phyloP scores from a whole-genome alignment of 2,888 invertebrate genomes.

The Prionchulus punctatus region DNA sequence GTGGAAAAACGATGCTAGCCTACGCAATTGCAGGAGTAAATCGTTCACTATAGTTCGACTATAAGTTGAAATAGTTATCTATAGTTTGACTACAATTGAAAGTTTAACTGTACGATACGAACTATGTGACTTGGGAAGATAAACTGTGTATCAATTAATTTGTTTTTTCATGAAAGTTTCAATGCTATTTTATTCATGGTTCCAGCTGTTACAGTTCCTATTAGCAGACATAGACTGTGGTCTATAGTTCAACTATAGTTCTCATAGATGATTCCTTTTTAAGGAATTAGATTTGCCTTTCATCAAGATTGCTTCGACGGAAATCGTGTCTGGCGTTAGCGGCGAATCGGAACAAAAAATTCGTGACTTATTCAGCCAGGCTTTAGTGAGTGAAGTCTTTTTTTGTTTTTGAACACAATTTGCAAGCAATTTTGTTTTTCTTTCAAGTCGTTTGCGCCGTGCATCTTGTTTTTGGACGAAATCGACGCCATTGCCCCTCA shows the following conservation, averaged over 20 bases:
- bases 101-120: too few species aligned
- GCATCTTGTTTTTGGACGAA: conserved; percentile 75
- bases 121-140: not conserved
- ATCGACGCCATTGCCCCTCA: conserved; percentile 88
- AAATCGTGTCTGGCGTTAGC: conserved; percentile 78
- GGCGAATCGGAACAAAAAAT: conserved; percentile 89
- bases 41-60: too few species aligned
- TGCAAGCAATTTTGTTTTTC: not conserved
- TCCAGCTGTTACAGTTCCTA: too few species aligned
- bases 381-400: conserved; percentile 41
- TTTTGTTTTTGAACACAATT: not conserved
- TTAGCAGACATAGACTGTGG: too few species aligned
- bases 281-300: conserved; percentile 66
- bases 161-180: too few species aligned
- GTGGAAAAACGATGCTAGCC: conserved; percentile 50
- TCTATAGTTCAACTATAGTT: too few species aligned
- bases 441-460: conserved; percentile 9
- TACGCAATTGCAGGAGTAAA: conserved; percentile 39
- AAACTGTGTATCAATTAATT: too few species aligned
- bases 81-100: too few species aligned
- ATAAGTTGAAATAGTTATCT: not conserved
- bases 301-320: conserved; percentile 72
- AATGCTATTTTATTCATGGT: too few species aligned
- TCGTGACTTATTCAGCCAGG: conserved; percentile 72
- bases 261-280: too few species aligned